A percentile compares a stretch with the other conserved stretches of the same genome.
Conservation (phyloP, 2,888 invertebrate genomes). For the Oligia latruncula region DNA sequence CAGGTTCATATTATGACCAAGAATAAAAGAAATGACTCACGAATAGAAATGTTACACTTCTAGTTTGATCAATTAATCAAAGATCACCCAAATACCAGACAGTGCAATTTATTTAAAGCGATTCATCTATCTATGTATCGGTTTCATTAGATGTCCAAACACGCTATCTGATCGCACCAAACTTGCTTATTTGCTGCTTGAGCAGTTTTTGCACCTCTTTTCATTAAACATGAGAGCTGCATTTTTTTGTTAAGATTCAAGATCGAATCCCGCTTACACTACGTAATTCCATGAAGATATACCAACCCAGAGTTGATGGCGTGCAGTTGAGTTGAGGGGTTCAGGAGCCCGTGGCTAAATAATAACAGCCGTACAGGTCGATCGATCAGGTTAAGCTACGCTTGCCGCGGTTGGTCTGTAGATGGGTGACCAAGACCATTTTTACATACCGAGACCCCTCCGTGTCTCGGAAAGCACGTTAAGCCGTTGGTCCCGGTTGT, state of each 20-base stretch:
- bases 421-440: too few relatives aligned
- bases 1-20: neutral
- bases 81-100: conserved; percentile 35
- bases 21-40: conserved; percentile 22
- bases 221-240: conserved; percentile 4
- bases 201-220: conserved; percentile 26
- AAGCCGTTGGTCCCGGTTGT: too few relatives aligned
- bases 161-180: conserved; percentile 21
- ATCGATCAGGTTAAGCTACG: too few relatives aligned
- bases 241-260: conserved; percentile 8
- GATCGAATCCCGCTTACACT: neutral
- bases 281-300: neutral
- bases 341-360: too few relatives aligned
- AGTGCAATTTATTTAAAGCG: conserved; percentile 47
- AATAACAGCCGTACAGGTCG: too few relatives aligned
- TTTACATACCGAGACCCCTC: too few relatives aligned
- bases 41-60: conserved; percentile 27
- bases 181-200: conserved; percentile 22
- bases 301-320: neutral
- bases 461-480: too few relatives aligned
- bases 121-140: conserved; percentile 45
- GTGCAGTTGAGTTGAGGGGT: too few relatives aligned
- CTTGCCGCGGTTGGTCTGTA: too few relatives aligned
- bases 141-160: conserved; percentile 24
- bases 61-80: conserved; percentile 30